Base-by-base conservation (phyloP, 2,113 vertebrate species). In the Morphnarchus princeps region DNA sequence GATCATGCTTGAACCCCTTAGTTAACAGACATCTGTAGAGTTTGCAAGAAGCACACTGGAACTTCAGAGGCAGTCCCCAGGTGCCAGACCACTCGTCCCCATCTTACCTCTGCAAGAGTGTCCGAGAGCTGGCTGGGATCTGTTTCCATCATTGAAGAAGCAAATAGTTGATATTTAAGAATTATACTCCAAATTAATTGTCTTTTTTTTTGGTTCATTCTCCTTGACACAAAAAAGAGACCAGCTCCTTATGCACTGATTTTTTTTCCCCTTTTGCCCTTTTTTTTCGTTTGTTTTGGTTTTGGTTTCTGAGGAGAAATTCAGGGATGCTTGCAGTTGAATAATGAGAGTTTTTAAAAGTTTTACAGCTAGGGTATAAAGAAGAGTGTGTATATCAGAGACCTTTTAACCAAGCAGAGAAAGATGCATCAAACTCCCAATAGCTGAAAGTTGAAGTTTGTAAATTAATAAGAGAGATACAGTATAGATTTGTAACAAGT, bases 71-170 rank as follows among this genome's bases (percentile, higher is more conserved):
- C 59, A 19, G 62, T 14, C 31, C 26, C 8, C 26, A 7, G 50
- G 36, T 47, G 70, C 63, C 58, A 40, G 50, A 32, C 8, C 47
- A 4, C 63, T n/a, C 16, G 9, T 47, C 42, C 18, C 34, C 50
- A 5, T 26, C 55, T 13, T 11, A 10, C 26, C 62, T 22, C 61
- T 15, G 50, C 18, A n/a, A 8, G 32, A 47, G 38, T 5, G 24
- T 17, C 38, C 42, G 65, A 4, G 54, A 29, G 47, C 18, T 1
- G 11, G 26, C 52, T 67, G 40, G 38, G 7, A 66, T 38, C n/a
- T 11, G 0, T 6, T n/a, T 31, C 67, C 19, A 9, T 50, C 6
- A 0, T 1, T 42, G 34, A 61, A 40, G n/a, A 18, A 49, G 61
- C 26, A 74, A 63, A 54, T 22, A 58, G 11, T 14, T 25, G 29